Evolutionary conservation across 2,113 vertebrate species (phyloP), one percentile per base, ranked within the genome.

Genomic region (Zosterops lateralis): DNA sequence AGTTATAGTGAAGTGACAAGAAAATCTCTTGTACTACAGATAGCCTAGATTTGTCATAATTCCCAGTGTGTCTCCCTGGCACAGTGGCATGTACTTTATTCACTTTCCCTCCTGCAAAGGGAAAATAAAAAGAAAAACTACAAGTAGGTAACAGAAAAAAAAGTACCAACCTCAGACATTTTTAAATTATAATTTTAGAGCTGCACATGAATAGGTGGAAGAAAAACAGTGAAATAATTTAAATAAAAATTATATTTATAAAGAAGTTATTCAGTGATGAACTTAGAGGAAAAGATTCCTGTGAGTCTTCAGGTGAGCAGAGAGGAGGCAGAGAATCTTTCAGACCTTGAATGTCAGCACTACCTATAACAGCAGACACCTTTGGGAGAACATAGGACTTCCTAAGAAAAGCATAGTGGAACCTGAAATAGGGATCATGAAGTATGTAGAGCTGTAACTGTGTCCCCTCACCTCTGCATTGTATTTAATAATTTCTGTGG

Each of bases 31-130:
- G 84, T 93, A 87, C 45, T 94, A 96, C 87, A 91, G 90, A 50
- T 91, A 93, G 58, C 84, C 92, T 87, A 70, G 87, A 95, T 95
- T 89, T 93, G 88, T 94, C 79, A 94, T 56, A 93, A 95, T 58
- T 92, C 89, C 93, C 83, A 67, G 28, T 64, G 74, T 83, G 48
- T 93, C 47, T 92, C 51, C 42, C 36, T 81, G 58, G 70, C 38
- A 83, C 42, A 54, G 54, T 84, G 62, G 74, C 51, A 29, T 70
- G 32, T n/a, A 76, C 87, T 87, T 89, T 96, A 92, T 92, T 92
- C 89, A 61, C 62, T 94, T 84, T 81, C 92, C 44, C 68, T 53
- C 34, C 34, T 66, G 74, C 45, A 82, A 78, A 79, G 53, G 61
- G 32, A 66, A 89, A 91, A 28, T 50, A 62, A 84, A 62, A 92